Evolutionary conservation across 1,140 invertebrate species (phyloP).

Genomic region (Temnothorax longispinosus): DNA sequence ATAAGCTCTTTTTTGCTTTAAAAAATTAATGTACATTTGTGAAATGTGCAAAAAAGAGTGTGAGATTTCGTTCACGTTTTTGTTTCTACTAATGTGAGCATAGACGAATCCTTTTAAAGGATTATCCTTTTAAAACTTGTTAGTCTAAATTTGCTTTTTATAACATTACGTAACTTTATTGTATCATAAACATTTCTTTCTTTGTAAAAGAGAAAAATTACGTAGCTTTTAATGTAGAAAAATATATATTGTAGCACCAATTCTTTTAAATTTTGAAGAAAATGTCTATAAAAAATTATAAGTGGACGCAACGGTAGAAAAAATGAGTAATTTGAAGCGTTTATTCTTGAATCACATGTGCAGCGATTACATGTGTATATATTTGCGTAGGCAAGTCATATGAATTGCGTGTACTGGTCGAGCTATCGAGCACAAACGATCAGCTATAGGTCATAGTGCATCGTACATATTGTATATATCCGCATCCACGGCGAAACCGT

Average conservation of each 20-base stretch:
- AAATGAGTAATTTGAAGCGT: neutral
- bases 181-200: neutral
- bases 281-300: neutral
- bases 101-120: neutral
- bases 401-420: neutral
- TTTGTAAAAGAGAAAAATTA: neutral
- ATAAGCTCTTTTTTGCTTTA: neutral
- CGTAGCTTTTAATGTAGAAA: neutral
- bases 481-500: neutral
- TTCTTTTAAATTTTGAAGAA: neutral
- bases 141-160: neutral
- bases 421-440: conserved; percentile 4
- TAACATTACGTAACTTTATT: neutral
- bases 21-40: conserved; percentile 1
- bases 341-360: neutral
- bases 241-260: neutral
- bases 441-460: neutral
- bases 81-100: neutral
- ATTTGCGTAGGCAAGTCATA: neutral
- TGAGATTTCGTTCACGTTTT: neutral
- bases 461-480: conserved; percentile 1
- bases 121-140: neutral
- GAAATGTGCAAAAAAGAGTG: neutral
- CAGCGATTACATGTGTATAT: neutral
- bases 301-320: neutral